These are phyloP conservation scores for Willowsia nigromaculata DNA, from an alignment of 2,888 invertebrate species.

Conservation along the genomic window DNA sequence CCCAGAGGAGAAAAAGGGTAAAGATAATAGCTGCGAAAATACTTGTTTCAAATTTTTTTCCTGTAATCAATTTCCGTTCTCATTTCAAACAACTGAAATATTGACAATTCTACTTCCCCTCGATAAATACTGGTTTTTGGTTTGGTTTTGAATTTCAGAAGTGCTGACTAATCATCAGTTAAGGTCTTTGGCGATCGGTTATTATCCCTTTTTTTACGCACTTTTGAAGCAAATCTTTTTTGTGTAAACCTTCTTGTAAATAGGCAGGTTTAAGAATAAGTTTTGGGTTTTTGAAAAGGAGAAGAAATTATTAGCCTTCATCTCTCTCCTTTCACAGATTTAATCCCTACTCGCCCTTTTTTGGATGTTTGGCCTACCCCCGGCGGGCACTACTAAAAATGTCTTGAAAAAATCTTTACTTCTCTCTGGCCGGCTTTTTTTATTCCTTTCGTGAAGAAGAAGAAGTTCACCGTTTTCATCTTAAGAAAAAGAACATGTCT, in stretches of 20 bases:
- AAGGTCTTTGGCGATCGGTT: background rate
- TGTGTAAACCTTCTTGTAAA: no score
- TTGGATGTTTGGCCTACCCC: conserved; percentile 62
- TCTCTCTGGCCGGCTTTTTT: background rate
- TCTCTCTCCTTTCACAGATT: background rate
- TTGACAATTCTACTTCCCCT: background rate
- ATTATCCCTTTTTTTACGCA: background rate
- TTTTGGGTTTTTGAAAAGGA: background rate
- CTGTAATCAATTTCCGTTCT: background rate
- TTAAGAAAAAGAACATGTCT: background rate
- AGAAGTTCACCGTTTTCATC: no score
- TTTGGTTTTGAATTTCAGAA: background rate
- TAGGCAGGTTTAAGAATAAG: no score
- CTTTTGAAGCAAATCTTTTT: background rate
- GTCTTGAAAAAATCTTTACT: background rate
- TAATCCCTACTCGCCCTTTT: conserved; percentile 11
- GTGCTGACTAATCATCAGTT: background rate
- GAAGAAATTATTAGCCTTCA: conserved; percentile 37
- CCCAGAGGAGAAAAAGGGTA: background rate
- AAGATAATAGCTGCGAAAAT: background rate
- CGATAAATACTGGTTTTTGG: conserved; percentile 13
- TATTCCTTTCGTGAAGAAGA: no score
- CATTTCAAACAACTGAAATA: background rate
- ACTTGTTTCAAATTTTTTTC: background rate
- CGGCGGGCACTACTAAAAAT: conserved; percentile 52